Evolutionary conservation across 1,140 invertebrate genomes (phyloP), one percentile per base, ranked within the genome.

Genomic region (Bombus polaris): DNA sequence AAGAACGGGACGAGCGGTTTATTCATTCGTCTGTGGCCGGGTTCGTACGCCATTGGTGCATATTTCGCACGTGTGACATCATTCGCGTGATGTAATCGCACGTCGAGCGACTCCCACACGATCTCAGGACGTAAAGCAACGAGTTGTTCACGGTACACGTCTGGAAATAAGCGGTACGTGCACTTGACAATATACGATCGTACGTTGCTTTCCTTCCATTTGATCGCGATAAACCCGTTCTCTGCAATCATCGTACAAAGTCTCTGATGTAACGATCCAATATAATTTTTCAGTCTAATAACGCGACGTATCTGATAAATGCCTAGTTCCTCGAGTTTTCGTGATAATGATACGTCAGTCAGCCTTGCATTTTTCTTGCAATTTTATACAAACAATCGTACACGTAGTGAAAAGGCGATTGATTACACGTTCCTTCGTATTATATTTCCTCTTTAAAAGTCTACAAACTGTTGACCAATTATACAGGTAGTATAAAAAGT

Each of bases 21-120:
- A 32, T 80, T 80, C 78, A 18, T 80, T 65, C 76, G 53, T 32
- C n/a, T 18, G 35, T 13, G 5, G 25, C 35, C 28, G 37, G 2
- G 3, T 66, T 22, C 59, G 47, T 22, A 65, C 68, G 83, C 83
- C 57, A 80, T 47, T 85, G 76, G 66, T 47, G 77, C 76, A 79
- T 85, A 85, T 85, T 85, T 85, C 68, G 83, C 83, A 85, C 83
- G 77, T 85, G 83, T 85, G 83, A 85, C 83, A 85, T 85, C 83
- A 85, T 85, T 80, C 83, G 76, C 39, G 68, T 85, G 83, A 85
- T 85, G 83, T 85, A 85, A 85, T 72, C 83, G 53, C 83, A 42
- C 68, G 53, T 71, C 53, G 32, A 76, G 42, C 59, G 15, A 79
- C 76, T 65, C 76, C 83, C 83, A 80, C 83, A 39, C 53, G 65